These are phyloP conservation scores for Ostrea denselamellosa DNA, from an alignment of 1,140 invertebrate genomes.

Conservation along the genomic window DNA sequence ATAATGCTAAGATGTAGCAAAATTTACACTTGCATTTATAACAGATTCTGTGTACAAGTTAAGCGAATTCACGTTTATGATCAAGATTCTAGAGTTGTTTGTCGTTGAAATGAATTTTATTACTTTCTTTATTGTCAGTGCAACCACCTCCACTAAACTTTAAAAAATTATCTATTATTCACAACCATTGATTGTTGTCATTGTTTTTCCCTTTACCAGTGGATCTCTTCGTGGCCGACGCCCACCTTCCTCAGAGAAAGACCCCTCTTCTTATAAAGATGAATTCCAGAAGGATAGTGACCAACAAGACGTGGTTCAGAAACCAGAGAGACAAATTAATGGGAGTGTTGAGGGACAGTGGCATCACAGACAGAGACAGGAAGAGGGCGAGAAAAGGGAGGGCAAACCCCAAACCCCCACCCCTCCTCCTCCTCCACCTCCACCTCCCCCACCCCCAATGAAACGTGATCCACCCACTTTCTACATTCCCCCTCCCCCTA, in stretches of 20 bases:
- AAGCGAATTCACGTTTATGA: no score
- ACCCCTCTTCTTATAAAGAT: neutral
- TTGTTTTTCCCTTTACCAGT: neutral
- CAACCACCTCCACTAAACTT: neutral
- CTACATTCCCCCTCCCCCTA: constrained; percentile 47
- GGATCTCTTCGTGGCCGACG: neutral
- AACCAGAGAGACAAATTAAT: constrained; percentile 14
- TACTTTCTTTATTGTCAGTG: no score
- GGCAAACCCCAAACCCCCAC: neutral
- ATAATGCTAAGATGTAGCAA: no score
- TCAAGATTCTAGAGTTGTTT: no score
- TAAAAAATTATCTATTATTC: neutral
- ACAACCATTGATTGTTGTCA: neutral
- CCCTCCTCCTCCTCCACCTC: neutral
- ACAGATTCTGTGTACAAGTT: no score
- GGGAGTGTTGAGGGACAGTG: neutral
- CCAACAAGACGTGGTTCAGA: constrained; percentile 19
- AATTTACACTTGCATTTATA: no score
- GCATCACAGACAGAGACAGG: constrained; percentile 19
- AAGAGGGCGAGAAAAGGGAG: neutral
- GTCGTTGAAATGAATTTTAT: no score
- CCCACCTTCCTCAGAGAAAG: neutral
- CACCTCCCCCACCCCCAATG: constrained; percentile 34
- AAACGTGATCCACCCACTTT: constrained; percentile 41
- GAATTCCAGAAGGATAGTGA: constrained; percentile 17